Evolutionary conservation across 2,888 invertebrate genomes (phyloP).

Genomic region (Dryomyza anilis): DNA sequence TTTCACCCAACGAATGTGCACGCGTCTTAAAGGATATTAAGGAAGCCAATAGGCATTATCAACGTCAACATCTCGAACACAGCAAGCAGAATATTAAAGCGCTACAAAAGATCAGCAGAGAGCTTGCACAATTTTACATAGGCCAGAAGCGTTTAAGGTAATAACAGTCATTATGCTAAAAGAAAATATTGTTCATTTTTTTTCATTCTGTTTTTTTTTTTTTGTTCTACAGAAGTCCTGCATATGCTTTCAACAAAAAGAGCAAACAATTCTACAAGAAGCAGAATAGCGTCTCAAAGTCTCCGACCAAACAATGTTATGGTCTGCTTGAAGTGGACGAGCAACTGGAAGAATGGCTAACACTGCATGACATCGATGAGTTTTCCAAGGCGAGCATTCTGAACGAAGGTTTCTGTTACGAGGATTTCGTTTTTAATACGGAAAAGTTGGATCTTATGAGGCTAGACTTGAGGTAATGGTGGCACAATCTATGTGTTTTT

Average conservation of each 20-base stretch:
- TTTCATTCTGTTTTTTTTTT: no score
- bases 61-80: slow-evolving; percentile 49
- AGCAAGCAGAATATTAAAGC: slow-evolving; percentile 48
- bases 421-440: slow-evolving; percentile 79
- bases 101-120: slow-evolving; percentile 51
- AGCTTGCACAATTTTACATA: slow-evolving; percentile 52
- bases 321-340: slow-evolving; percentile 62
- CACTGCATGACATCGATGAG: slow-evolving; percentile 71
- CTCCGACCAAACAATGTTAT: slow-evolving; percentile 44
- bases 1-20: slow-evolving; percentile 44
- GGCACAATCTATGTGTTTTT: background rate
- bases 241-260: slow-evolving; percentile 41
- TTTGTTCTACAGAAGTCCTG: no score
- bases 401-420: slow-evolving; percentile 77
- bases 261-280: slow-evolving; percentile 34
- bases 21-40: slow-evolving; percentile 50
- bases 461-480: slow-evolving; percentile 73
- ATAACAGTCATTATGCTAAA: no score
- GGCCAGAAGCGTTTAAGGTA: slow-evolving; percentile 30
- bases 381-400: slow-evolving; percentile 71
- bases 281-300: slow-evolving; percentile 5
- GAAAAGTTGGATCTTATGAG: slow-evolving; percentile 82
- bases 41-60: slow-evolving; percentile 48
- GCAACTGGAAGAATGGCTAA: slow-evolving; percentile 75
- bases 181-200: no score